These are phyloP conservation scores for Cinara cedri DNA, from an alignment of 2,888 invertebrate genomes.

Conservation along the genomic window DNA sequence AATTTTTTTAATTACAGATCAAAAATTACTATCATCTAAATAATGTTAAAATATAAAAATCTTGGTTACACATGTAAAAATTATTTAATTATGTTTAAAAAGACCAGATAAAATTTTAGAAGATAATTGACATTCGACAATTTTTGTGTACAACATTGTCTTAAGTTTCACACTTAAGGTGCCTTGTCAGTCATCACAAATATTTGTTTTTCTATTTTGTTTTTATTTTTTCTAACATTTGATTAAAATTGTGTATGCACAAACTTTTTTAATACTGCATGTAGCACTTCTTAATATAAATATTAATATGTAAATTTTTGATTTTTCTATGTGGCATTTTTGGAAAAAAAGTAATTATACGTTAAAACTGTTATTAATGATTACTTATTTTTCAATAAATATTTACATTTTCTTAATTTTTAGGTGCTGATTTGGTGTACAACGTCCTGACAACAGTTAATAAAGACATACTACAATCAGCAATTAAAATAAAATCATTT, in stretches of 20 bases:
- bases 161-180: no score
- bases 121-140: no score
- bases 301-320: background rate
- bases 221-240: no score
- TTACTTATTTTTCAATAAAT: background rate
- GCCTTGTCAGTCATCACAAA: no score
- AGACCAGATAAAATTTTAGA: no score
- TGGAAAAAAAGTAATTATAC: no score
- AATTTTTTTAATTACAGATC: background rate
- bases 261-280: no score
- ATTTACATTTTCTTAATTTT: slow-evolving; percentile 11
- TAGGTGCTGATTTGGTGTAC: slow-evolving; percentile 76
- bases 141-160: no score
- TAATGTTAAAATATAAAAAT: background rate
- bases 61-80: background rate
- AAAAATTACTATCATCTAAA: background rate
- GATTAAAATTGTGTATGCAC: no score
- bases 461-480: slow-evolving; percentile 73
- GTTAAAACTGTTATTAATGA: background rate
- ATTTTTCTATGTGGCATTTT: background rate
- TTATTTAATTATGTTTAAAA: background rate
- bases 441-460: slow-evolving; percentile 73
- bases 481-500: slow-evolving; percentile 75
- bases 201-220: no score
- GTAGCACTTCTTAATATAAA: no score